phyloP scores from a whole-genome alignment of 2,797 vertebrate species.

The Tadarida brasiliensis region DNA sequence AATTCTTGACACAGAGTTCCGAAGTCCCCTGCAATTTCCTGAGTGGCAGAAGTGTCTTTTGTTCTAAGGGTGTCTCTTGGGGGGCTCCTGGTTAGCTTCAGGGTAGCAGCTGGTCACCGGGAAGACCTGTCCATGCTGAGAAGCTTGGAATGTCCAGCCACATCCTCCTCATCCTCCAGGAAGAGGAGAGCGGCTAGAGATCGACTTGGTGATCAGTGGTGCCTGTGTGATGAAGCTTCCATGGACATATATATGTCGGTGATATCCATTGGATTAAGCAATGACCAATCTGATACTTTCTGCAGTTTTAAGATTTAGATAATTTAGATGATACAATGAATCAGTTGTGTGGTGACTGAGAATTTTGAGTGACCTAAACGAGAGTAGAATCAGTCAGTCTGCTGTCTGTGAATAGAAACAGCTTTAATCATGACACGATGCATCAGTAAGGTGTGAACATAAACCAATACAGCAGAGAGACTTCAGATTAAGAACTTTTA shows the following conservation, averaged over 20 bases:
- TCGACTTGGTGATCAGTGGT: neutral
- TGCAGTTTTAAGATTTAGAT: conserved; percentile 62
- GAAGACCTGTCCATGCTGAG: neutral
- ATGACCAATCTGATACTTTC: neutral
- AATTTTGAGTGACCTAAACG: conserved; percentile 68
- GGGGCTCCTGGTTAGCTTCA: neutral
- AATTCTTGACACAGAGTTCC: neutral
- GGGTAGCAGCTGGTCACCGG: neutral
- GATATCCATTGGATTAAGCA: neutral
- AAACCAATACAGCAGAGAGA: conserved; percentile 72
- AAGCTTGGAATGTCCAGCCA: neutral
- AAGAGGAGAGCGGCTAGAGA: neutral
- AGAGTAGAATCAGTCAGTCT: conserved; percentile 62
- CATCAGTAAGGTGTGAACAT: conserved; percentile 75
- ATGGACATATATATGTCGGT: neutral
- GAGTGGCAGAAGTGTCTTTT: neutral
- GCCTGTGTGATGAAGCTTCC: no score
- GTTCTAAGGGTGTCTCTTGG: neutral
- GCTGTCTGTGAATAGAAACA: conserved; percentile 50
- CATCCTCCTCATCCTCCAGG: neutral
- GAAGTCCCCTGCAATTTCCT: neutral
- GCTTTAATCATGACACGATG: conserved; percentile 63
- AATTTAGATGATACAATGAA: neutral
- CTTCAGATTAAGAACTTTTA: conserved; percentile 70
- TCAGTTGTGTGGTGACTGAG: conserved; percentile 16